A percentile compares a stretch with the other conserved stretches of the same genome.
These are phyloP conservation scores for Aspidiotus rigidus DNA, from an alignment of 2,888 invertebrate species.

Conservation along the genomic window DNA sequence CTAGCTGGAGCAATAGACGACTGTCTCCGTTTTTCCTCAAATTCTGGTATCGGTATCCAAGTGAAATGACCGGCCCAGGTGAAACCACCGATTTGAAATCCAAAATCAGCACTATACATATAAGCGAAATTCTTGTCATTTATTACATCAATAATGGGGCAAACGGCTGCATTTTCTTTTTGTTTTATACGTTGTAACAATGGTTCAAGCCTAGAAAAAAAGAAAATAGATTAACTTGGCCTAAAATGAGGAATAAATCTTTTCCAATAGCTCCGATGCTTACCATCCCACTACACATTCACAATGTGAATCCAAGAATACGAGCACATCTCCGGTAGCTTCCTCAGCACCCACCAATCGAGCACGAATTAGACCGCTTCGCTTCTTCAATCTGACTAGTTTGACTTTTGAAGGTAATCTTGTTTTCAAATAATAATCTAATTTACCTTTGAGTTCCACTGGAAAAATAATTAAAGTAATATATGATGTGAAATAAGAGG, in stretches of 20 bases:
- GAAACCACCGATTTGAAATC: constrained; percentile 67
- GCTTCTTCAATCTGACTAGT: constrained; percentile 62
- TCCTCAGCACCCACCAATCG: constrained; percentile 76
- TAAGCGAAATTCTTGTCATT: constrained; percentile 50
- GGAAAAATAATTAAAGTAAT: constrained; percentile 12
- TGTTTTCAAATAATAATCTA: constrained; percentile 69
- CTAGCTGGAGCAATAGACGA: constrained; percentile 57
- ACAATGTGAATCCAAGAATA: constrained; percentile 88
- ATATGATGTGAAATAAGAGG: background rate
- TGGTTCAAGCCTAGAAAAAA: constrained; percentile 63
- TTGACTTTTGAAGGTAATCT: constrained; percentile 61
- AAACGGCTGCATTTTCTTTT: constrained; percentile 66
- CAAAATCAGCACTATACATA: constrained; percentile 38
- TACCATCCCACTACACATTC: constrained; percentile 70
- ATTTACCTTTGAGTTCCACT: constrained; percentile 57
- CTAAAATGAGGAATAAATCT: no score
- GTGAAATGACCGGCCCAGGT: constrained; percentile 87
- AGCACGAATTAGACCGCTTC: constrained; percentile 83
- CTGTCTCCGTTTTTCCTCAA: constrained; percentile 53
- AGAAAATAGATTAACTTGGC: background rate
- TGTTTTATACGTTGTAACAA: constrained; percentile 75
- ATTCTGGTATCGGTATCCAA: constrained; percentile 70
- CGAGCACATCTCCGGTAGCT: constrained; percentile 68
- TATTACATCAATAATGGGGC: constrained; percentile 93
- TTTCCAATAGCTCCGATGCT: background rate